phyloP scores from a whole-genome alignment of 2,113 vertebrate genomes.

The Scalopus aquaticus region DNA sequence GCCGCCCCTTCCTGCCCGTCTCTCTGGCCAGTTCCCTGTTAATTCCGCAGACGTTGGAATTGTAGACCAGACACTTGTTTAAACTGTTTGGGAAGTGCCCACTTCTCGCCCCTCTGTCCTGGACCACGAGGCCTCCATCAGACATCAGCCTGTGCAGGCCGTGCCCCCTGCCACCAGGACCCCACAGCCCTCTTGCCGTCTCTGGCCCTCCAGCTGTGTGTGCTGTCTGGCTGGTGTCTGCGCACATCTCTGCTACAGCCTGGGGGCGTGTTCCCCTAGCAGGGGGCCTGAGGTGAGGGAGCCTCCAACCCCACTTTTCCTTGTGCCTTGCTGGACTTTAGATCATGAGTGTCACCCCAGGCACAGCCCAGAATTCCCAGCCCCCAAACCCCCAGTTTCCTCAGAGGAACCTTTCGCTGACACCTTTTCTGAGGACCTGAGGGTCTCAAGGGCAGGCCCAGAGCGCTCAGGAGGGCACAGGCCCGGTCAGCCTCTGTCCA shows the following conservation, averaged over 20 bases:
- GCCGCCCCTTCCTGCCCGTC: conserved; percentile 21
- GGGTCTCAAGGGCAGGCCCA: not conserved
- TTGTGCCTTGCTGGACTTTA: not conserved
- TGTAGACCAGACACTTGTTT: conserved; percentile 36
- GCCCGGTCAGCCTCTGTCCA: not conserved
- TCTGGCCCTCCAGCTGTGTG: not conserved
- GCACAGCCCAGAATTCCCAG: not conserved
- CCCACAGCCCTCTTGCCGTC: not conserved
- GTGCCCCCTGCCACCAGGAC: not conserved
- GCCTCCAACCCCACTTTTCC: too few species aligned
- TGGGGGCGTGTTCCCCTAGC: not conserved
- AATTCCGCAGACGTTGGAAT: conserved; percentile 57
- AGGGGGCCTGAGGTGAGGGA: not conserved
- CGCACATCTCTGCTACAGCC: fast-evolving
- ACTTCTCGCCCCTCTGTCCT: not conserved
- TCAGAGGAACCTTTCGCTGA: not conserved
- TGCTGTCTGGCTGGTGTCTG: not conserved
- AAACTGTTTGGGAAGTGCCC: not conserved
- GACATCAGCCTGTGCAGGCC: fast-evolving
- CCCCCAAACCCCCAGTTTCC: not conserved
- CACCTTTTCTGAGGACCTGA: not conserved
- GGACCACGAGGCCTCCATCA: too few species aligned
- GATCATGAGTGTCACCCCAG: not conserved
- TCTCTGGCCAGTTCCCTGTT: conserved; percentile 63
- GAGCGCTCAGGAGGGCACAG: not conserved